These are phyloP conservation scores for Prenolepis imparis DNA, from an alignment of 2,888 invertebrate genomes.

Conservation along the genomic window DNA sequence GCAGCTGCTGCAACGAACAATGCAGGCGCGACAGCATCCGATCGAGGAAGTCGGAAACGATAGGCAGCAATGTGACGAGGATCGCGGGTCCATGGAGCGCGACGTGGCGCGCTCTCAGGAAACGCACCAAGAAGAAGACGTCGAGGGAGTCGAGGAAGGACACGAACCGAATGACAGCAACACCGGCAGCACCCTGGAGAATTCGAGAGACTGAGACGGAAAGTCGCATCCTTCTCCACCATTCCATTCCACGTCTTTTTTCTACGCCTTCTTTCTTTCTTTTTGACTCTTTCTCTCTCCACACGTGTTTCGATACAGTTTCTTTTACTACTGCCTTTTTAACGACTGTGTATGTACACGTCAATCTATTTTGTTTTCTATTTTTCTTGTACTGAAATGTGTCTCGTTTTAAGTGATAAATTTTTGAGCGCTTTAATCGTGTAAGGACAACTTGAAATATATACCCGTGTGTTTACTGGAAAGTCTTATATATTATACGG, in stretches of 20 bases:
- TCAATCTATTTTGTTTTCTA: conserved; percentile 29
- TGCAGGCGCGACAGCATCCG: conserved; percentile 45
- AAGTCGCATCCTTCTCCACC: background rate
- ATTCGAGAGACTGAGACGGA: conserved; percentile 7
- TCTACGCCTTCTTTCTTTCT: background rate
- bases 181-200: conserved; percentile 62
- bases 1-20: conserved; percentile 47
- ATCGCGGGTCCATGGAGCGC: conserved; percentile 38
- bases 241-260: background rate
- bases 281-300: background rate
- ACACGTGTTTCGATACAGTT: background rate
- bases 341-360: background rate
- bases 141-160: conserved; percentile 34
- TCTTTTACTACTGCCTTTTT: background rate
- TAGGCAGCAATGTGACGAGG: conserved; percentile 56
- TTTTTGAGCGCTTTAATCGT: conserved; percentile 23
- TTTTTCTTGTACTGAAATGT: background rate
- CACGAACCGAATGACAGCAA: conserved; percentile 56
- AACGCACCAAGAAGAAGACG: conserved; percentile 18
- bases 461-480: background rate
- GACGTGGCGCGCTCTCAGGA: conserved; percentile 25
- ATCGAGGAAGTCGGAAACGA: conserved; percentile 35
- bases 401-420: conserved; percentile 11
- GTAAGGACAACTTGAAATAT: conserved; percentile 14
- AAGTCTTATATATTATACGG: background rate